Evolutionary conservation across 2,113 vertebrate species (phyloP), one percentile per base, ranked within the genome.

Genomic region (Percina caprodes): DNA sequence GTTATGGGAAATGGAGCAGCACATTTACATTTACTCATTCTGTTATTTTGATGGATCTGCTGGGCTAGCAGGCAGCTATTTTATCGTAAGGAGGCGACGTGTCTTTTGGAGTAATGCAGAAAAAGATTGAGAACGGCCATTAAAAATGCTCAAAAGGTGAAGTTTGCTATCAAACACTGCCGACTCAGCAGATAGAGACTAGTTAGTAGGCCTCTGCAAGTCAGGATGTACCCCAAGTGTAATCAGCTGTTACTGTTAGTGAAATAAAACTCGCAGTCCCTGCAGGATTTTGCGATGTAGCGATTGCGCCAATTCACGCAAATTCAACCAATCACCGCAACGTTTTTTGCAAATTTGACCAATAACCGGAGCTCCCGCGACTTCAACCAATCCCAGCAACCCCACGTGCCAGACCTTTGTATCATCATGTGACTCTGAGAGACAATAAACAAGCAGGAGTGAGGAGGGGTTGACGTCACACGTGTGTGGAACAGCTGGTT

Each of bases 21-120:
- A 88, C 90, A 92, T 92, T 93, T 92, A 93, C 90, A 93, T 91
- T 92, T 91, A 89, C 90, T 90, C 89, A 92, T 93, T 90, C 89
- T 88, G 90, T 93, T 91, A 92, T 85, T 77, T 86, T 90, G 92
- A 92, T 87, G 87, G 89, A 92, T 92, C 81, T 88, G 62, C 86
- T 69, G 66, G 70, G 87, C 80, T 62, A 75, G 62, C 71, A 42
- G 80, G 74, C 87, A 87, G 82, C 74, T 90, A 80, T 84, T 89
- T 90, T 83, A 86, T 74, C 66, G 79, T 52, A 75, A 26, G 68
- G 79, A 66, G 74, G 87, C 26, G 11, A 74, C 86, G 84, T 90
- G 90, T 84, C 84, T 91, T 88, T 88, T 69, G 26, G 79, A 83
- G 71, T 83, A 86, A 80, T 84, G 77, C 76, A 77, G 80, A 66